Base-by-base conservation (phyloP, 2,113 vertebrate species). In the Grantiella picta region DNA sequence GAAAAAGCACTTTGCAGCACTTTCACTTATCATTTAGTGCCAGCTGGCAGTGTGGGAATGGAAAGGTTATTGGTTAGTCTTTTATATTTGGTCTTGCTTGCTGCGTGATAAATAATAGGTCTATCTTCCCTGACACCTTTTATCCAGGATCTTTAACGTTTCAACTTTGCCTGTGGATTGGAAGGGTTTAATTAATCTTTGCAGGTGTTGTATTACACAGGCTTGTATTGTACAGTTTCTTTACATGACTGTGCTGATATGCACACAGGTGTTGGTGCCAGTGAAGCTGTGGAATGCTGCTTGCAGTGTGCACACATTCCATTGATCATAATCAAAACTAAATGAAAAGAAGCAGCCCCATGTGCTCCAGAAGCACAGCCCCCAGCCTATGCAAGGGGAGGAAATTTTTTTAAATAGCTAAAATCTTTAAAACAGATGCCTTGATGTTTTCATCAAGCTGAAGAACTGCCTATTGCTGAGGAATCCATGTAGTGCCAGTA, bases 21-120 rank as follows among this genome's bases (percentile, higher is more conserved):
- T 94, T 94, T 89, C 54, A 84, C 89, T 96, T 95, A 86, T 49
- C 88, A 40, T 68, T 94, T 76, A 38, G 42, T 80, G 87, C 89
- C 93, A 97, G 89, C 92, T 96, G 93, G 87, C 82, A 87, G 36
- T 25, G 42, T 77, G 80, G 68, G 69, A 80, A 59, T 91, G 82
- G 47, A 84, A 93, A 89, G 59, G 69, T 69, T 94, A 70, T 40
- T 73, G 68, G 86, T 92, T 94, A 75, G 65, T 59, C 82, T 91
- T 92, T 90, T 94, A 27, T 77, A 69, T 83, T 86, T 86, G 66
- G 18, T 96, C 45, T 80, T 88, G 42, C 40, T 87, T 80, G 52
- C 84, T 44, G 47, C 63, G 63, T 45, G 59, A 79, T 87, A 89
- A 95, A 69, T 82, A 92, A 75, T 15, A 36, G 24, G 27, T 86